Evolutionary conservation across 2,797 vertebrate genomes (phyloP).

Genomic region (Artibeus lituratus): DNA sequence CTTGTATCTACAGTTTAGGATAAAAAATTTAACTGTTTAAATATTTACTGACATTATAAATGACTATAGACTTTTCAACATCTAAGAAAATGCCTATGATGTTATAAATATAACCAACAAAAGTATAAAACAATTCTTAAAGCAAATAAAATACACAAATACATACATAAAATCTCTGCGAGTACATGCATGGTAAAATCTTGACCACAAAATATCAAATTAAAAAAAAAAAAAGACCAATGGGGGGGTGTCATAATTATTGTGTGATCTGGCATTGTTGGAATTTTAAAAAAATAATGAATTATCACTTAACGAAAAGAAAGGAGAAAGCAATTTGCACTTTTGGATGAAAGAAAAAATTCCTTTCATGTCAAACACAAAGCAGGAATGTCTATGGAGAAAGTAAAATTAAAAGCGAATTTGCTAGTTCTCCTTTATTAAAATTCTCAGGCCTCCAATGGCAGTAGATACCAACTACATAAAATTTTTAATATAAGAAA

Average conservation of each 20-base stretch:
- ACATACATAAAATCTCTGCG: neutral
- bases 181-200: neutral
- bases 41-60: neutral
- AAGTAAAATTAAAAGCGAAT: slow-evolving; percentile 29
- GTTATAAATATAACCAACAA: slow-evolving; percentile 34
- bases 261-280: neutral
- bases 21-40: neutral
- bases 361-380: slow-evolving; percentile 34
- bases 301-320: neutral
- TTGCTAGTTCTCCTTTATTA: neutral
- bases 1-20: neutral
- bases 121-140: slow-evolving; percentile 11
- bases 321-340: neutral
- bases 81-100: neutral
- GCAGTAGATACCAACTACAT: neutral
- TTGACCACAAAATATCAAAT: neutral
- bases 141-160: neutral
- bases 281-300: neutral
- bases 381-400: neutral
- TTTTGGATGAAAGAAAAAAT: neutral
- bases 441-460: neutral
- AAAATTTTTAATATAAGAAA: neutral
- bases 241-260: neutral
- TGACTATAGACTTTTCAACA: neutral
- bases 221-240: neutral